Conservation (phyloP, 2,888 invertebrate genomes). For the Leptinotarsa rubiginosa region DNA sequence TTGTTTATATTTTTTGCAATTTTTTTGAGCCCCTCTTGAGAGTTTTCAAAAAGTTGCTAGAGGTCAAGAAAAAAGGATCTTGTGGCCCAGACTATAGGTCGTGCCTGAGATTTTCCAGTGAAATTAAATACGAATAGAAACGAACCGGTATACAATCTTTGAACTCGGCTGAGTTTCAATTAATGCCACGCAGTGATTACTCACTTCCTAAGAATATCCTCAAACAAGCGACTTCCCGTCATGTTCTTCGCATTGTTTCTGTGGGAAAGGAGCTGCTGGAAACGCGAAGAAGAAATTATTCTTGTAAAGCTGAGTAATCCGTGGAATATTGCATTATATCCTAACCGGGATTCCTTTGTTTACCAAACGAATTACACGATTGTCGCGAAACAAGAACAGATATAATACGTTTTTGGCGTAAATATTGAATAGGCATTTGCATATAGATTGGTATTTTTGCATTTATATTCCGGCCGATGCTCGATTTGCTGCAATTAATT, state of each 20-base stretch:
- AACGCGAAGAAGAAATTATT: constrained; percentile 37
- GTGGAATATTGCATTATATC: constrained; percentile 39
- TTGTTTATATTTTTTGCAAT: too few relatives aligned
- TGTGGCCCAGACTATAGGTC: too few relatives aligned
- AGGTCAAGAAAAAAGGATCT: too few relatives aligned
- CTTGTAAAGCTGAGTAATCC: constrained; percentile 43
- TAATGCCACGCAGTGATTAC: constrained; percentile 43
- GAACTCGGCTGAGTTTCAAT: constrained; percentile 5
- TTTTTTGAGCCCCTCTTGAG: too few relatives aligned
- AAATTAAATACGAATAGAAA: constrained; percentile 36
- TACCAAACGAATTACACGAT: constrained; percentile 37
- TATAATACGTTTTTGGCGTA: constrained; percentile 48
- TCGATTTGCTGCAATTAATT: constrained; percentile 50
- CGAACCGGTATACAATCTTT: constrained; percentile 37
- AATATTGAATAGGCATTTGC: constrained; percentile 59
- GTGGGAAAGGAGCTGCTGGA: constrained; percentile 44
- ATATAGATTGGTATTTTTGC: constrained; percentile 61
- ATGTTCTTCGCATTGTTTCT: constrained; percentile 41
- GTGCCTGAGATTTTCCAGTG: constrained; percentile 27
- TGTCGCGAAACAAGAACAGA: constrained; percentile 27
- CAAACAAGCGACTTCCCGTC: constrained; percentile 53
- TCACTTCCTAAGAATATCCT: constrained; percentile 52
- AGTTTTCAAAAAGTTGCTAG: too few relatives aligned
- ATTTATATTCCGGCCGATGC: constrained; percentile 50
- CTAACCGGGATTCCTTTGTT: constrained; percentile 35